Evolutionary conservation across 2,113 vertebrate species (phyloP).

Genomic region (Anarhynchus alexandrinus): DNA sequence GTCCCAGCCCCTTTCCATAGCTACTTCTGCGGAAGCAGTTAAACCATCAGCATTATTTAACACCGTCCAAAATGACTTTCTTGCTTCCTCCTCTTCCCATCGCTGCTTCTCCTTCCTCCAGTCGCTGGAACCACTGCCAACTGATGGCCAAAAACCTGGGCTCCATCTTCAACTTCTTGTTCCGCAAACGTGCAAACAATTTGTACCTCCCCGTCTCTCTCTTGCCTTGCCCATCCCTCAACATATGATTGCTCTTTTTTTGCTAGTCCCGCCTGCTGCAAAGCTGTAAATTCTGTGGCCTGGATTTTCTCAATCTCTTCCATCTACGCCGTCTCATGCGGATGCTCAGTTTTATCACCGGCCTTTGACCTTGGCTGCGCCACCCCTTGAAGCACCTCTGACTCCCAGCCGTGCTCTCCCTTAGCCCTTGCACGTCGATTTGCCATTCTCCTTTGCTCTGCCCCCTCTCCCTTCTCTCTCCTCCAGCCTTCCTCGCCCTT

Average conservation of each 20-base stretch:
- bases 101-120: rapidly evolving
- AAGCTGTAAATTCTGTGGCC: background rate
- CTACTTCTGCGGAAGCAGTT: background rate
- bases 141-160: conserved; percentile 1
- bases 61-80: background rate
- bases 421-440: background rate
- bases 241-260: background rate
- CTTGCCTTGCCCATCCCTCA: conserved; percentile 1
- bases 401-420: background rate
- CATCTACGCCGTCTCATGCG: rapidly evolving
- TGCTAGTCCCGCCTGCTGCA: background rate
- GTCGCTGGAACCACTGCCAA: background rate
- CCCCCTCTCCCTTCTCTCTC: background rate
- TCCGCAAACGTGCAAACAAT: background rate
- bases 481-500: background rate
- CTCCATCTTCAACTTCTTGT: background rate
- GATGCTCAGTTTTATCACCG: background rate
- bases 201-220: background rate
- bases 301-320: background rate
- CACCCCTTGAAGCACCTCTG: background rate
- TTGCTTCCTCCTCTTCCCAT: background rate
- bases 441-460: background rate
- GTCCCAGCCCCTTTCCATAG: background rate
- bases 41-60: background rate
- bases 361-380: background rate